A percentile compares a stretch with the other conserved stretches of the same genome.
These are phyloP conservation scores for Platichthys stellatus DNA, from an alignment of 2,113 vertebrate species.

Conservation along the genomic window DNA sequence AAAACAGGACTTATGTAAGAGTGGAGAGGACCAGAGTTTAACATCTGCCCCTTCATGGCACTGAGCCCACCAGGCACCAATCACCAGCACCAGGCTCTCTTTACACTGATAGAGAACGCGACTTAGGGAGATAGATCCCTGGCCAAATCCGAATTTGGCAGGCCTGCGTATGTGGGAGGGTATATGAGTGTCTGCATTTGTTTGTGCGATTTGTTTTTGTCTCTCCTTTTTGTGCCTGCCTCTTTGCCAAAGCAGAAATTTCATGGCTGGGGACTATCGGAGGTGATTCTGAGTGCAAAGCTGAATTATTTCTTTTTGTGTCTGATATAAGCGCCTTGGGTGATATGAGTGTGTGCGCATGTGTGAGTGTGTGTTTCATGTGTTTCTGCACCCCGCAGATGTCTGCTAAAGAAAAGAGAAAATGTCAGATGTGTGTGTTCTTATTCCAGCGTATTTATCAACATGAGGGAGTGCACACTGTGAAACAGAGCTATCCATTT, in stretches of 20 bases:
- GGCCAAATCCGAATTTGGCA: conserved; percentile 62
- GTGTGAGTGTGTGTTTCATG: conserved; percentile 14
- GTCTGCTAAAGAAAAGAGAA: conserved; percentile 17
- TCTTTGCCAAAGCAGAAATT: conserved; percentile 73
- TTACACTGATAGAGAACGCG: conserved; percentile 4
- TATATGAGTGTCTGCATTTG: conserved; percentile 28
- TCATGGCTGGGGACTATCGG: conserved; percentile 69
- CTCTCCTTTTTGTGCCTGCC: conserved; percentile 23
- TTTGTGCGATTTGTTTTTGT: conserved; percentile 61
- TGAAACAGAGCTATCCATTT: conserved; percentile 13
- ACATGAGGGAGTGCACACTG: conserved; percentile 16
- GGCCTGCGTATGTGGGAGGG: conserved; percentile 29
- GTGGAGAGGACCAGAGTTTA: conserved; percentile 52
- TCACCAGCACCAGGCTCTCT: conserved; percentile 30
- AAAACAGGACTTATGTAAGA: conserved; percentile 60
- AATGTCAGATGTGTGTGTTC: conserved; percentile 51
- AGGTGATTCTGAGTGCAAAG: conserved; percentile 75
- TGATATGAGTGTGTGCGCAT: conserved; percentile 13
- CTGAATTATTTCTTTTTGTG: conserved; percentile 73
- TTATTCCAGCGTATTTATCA: conserved; percentile 40
- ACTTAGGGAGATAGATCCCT: conserved; percentile 15
- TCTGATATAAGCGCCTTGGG: conserved; percentile 65
- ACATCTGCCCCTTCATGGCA: conserved; percentile 64
- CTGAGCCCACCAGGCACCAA: conserved; percentile 37
- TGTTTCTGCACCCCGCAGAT: conserved; percentile 18